A percentile compares a stretch with the other conserved stretches of the same genome.
phyloP scores from a whole-genome alignment of 2,888 invertebrate genomes.

The Tetramorium bicarinatum region DNA sequence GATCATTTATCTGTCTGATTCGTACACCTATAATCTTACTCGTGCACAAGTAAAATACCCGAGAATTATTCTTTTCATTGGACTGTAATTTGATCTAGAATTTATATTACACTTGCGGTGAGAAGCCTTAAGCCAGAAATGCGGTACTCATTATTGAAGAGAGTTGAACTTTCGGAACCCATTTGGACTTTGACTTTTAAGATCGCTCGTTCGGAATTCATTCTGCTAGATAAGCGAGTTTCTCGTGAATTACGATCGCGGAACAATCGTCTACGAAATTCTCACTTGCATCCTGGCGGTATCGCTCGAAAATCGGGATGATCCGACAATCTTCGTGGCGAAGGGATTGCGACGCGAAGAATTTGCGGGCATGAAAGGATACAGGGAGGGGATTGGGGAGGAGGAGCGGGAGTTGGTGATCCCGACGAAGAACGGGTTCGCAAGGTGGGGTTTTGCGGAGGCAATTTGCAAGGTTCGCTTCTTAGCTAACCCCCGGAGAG shows the following conservation, averaged over 20 bases:
- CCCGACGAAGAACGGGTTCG: constrained; percentile 57
- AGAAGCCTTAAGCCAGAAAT: background rate
- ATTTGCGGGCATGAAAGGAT: constrained; percentile 32
- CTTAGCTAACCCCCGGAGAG: constrained; percentile 53
- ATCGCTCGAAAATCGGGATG: constrained; percentile 42
- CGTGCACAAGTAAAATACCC: background rate
- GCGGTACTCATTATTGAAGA: constrained; percentile 1
- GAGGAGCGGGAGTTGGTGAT: constrained; percentile 23
- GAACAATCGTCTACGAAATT: constrained; percentile 44
- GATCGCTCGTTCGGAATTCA: constrained; percentile 32
- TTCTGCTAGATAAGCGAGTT: constrained; percentile 43
- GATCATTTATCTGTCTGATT: background rate
- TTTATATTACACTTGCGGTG: background rate
- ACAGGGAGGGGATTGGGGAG: background rate
- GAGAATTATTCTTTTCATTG: constrained; percentile 13
- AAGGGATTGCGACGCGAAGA: constrained; percentile 44
- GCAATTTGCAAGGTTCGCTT: constrained; percentile 74
- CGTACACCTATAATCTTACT: background rate
- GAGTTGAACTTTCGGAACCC: background rate
- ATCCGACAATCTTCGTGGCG: constrained; percentile 44
- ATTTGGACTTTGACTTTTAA: constrained; percentile 35
- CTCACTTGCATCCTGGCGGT: constrained; percentile 58
- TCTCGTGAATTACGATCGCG: constrained; percentile 33
- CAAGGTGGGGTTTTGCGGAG: constrained; percentile 44
- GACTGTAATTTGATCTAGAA: background rate